Base-by-base conservation (phyloP, 1,140 invertebrate genomes). In the Meloidogyne chitwoodi region DNA sequence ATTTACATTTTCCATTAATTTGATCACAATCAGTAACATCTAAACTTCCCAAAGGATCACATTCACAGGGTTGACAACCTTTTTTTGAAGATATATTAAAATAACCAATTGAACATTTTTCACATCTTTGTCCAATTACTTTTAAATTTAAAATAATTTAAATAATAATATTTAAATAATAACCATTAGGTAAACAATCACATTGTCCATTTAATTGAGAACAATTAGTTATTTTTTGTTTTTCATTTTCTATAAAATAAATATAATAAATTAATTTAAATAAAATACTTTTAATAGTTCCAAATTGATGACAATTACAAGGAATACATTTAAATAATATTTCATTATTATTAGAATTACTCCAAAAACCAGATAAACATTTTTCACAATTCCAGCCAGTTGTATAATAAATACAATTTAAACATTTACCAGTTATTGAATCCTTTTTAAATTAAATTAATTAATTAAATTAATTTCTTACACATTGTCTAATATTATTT, bases 341-440 rank as follows among this genome's bases (percentile, higher is more conserved):
- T 31, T 26, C n/a, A 22, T 84, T 83, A 26, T 48, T 56, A 29
- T 83, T 31, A 22, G 81, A 87, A 83, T 90, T 84, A 29, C 88
- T 88, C 83, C 87, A 90, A 83, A 85, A 89, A 81, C 93, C 93
- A 72, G 93, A 91, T 76, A 95, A 88, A 89, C 95, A 98, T 84
- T 92, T 91, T 77, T 97, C 94, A 87, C 95, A 91, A 90, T 84
- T 85, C 64, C 81, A 88, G 2, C 96, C 96, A 34, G 91, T 93
- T 2, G 95, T 97, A 83, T 96, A 95, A 87, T 96, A 93, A 75
- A 98, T 95, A 88, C 96, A 99, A 85, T 96, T 97, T 0, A 95
- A 88, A 90, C 96, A 99, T 87, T 95, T 92, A 62, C 96, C 96
- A 24, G 93, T 94, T 14, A 92, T 93, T 61, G 93, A 89, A 80